phyloP scores from a whole-genome alignment of 2,888 invertebrate species.

The Drosophila flavopinicola region DNA sequence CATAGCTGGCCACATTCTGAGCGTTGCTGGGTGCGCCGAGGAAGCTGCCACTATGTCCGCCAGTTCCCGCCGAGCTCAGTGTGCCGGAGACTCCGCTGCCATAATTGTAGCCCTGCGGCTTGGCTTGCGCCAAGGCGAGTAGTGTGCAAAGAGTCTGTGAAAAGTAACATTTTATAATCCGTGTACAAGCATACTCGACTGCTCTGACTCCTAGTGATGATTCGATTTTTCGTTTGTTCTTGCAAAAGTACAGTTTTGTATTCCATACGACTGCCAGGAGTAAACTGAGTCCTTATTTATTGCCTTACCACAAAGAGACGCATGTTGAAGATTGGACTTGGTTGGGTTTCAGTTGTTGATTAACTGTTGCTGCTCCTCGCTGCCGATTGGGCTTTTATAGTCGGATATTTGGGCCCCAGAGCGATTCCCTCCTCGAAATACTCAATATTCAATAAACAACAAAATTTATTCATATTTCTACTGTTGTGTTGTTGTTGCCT shows the following conservation, averaged over 20 bases:
- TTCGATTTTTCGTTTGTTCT: too few species aligned
- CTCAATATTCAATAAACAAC: conserved; percentile 29
- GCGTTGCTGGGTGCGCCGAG: conserved; percentile 50
- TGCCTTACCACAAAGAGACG: conserved; percentile 77
- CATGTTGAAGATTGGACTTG: conserved; percentile 60
- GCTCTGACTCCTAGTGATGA: too few species aligned
- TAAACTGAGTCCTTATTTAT: too few species aligned
- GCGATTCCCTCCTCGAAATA: conserved; percentile 49
- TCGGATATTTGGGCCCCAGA: conserved; percentile 40
- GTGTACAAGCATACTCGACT: too few species aligned
- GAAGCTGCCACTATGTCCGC: conserved; percentile 21
- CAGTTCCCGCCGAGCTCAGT: conserved; percentile 26
- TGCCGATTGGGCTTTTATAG: conserved; percentile 72
- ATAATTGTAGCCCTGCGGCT: conserved; percentile 80
- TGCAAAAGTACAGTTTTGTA: too few species aligned
- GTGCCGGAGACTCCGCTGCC: conserved; percentile 71
- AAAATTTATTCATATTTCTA: conserved; percentile 30
- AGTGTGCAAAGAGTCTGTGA: conserved; percentile 69
- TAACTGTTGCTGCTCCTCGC: conserved; percentile 72
- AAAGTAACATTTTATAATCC: too few species aligned
- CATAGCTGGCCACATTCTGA: conserved; percentile 58
- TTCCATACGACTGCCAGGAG: too few species aligned
- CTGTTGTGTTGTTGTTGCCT: conserved; percentile 18
- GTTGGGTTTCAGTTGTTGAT: conserved; percentile 57
- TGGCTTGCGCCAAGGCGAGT: conserved; percentile 65